Evolutionary conservation across 2,113 vertebrate genomes (phyloP), one percentile per base, ranked within the genome.

Genomic region (Engraulis encrasicolus): DNA sequence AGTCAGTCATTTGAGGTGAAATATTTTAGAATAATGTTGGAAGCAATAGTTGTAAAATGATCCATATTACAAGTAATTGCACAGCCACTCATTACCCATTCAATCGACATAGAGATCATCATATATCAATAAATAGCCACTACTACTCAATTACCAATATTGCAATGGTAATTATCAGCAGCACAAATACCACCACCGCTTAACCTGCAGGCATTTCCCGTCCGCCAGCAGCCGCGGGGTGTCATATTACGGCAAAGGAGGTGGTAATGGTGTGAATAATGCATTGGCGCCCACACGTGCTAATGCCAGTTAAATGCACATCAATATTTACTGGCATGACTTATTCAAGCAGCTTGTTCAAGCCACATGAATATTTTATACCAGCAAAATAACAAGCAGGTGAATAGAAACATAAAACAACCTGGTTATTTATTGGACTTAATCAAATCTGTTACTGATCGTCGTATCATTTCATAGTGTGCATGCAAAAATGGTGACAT

Each of bases 281-380:
- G 66, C 27, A 74, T 74, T n/a, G 27, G 23, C 61, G 34, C 61
- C 61, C 61, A 71, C 61, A 71, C 66, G 11, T 66, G 58, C 58
- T 66, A 74, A 74, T 36, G 66, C 27, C 66, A 74, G 66, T 74
- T 74, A 31, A 49, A 14, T 74, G 36, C n/a, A 18, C 71, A 78
- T 40, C 49, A 58, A 38, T 52, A 40, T 40, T 31, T 82, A 81
- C 58, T 17, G 38, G 6, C 36, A 45, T 82, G n/a, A 81, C 80
- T 71, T 38, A 34, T 74, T 74, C 14, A 74, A 74, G 66, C 66
- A 74, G 66, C 66, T 74, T 74, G 66, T 74, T 74, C 23, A 74
- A 31, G 31, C 66, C 31, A 34, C 66, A 74, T 74, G 4, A 74
- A 74, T 34, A 74, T 74, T 74, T 74, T 2, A 74, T 23, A 4